Evolutionary conservation across 1,140 invertebrate genomes (phyloP), one percentile per base, ranked within the genome.

Genomic region (Drosophila bocqueti): DNA sequence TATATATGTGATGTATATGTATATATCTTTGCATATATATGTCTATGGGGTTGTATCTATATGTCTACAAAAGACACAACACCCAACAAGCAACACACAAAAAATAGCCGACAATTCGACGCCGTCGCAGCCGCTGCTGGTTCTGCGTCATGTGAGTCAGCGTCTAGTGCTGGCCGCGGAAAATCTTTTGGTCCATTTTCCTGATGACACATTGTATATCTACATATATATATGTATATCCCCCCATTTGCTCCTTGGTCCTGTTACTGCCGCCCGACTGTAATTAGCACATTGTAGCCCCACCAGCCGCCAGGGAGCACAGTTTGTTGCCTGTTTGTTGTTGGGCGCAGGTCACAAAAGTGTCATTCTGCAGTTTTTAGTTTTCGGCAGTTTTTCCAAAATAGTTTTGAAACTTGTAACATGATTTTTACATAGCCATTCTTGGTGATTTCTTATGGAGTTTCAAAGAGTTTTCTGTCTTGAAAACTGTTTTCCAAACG

Each of bases 131-230:
- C 49, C n/a, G 68, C 55, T 62, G 76, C 57, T 59, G 65, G 72
- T 85, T 89, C 85, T 89, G 85, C 85, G 85, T 90, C 85, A 89
- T 89, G 85, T 89, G 85, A 89, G 85, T 89, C 85, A 89, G 60
- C 66, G 34, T 36, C 72, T 40, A 36, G 16, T 40, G 55, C 60
- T 60, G 75, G 66, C 80, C 76, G 54, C 62, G 79, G 64, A 87
- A 87, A 75, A 66, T 81, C 61, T 76, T 64, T 52, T 78, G 73
- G 49, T 72, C 49, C 66, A 57, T 63, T 61, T 60, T 68, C 75
- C 69, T 71, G 62, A 54, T 50, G 50, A 67, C 57, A 76, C 74
- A 77, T 75, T 29, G n/a, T 52, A 13, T 47, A 11, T n/a, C n/a
- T 52, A 15, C 31, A 26, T 10, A 38, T 64, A 13, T 47, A 11